Percentiles rank a stretch among this genome's conserved stretches.
Conservation (phyloP, 2,113 vertebrate species). For the Dicrurus megarhynchus region DNA sequence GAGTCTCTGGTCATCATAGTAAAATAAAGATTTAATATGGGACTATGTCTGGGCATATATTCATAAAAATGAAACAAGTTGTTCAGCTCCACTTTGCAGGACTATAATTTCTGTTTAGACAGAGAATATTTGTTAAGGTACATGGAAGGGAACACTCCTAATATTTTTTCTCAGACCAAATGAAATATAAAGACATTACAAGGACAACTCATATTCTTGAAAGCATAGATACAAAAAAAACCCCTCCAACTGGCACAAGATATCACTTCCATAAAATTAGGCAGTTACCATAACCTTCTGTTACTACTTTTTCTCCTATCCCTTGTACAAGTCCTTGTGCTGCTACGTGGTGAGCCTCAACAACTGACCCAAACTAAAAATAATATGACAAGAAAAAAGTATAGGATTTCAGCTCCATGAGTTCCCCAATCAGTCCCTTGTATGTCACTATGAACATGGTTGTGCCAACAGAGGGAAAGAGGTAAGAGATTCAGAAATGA, state of each 20-base stretch:
- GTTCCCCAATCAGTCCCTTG: not conserved
- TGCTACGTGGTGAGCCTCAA: not conserved
- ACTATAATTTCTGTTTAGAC: not conserved
- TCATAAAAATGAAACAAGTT: not conserved
- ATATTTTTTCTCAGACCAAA: not conserved
- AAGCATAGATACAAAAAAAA: not conserved
- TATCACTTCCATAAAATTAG: not conserved
- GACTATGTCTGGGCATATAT: not conserved
- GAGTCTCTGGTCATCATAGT: slow-evolving; percentile 45
- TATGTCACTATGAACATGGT: not conserved
- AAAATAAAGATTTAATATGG: slow-evolving; percentile 29
- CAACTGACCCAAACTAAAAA: not conserved
- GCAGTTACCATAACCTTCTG: not conserved
- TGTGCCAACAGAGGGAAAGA: not conserved
- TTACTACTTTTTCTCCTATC: not conserved
- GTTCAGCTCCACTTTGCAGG: not conserved
- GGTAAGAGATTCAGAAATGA: not conserved
- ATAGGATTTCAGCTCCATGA: not conserved
- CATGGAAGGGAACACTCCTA: not conserved
- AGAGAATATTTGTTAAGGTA: not conserved
- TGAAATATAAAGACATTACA: not conserved
- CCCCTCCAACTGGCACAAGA: not conserved
- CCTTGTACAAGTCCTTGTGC: not conserved
- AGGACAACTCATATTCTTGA: not conserved
- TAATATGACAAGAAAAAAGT: not conserved